These are phyloP conservation scores for Pristionchus entomophagus DNA, from an alignment of 2,888 invertebrate species.

Conservation along the genomic window DNA sequence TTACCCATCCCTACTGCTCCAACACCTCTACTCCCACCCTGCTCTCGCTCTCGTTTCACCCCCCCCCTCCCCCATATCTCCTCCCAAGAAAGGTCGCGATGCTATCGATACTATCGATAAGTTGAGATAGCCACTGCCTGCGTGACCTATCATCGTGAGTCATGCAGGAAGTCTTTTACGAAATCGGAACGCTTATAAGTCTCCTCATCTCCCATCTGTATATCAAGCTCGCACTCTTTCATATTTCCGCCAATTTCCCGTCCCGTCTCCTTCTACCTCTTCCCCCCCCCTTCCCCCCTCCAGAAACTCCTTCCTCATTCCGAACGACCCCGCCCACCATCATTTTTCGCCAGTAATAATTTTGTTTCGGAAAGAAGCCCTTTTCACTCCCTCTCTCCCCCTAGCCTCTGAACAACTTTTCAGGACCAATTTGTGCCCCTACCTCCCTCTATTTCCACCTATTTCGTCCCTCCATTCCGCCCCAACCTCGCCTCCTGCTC, in stretches of 20 bases:
- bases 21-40: neutral
- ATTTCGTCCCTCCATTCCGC: conserved; percentile 2
- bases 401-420: conserved; percentile 3
- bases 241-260: too few species aligned
- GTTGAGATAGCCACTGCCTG: neutral
- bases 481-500: neutral
- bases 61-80: neutral
- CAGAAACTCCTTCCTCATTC: neutral
- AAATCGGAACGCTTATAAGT: too few species aligned
- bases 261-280: too few species aligned
- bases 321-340: neutral
- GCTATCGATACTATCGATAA: neutral
- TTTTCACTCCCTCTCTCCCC: neutral
- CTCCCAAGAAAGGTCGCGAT: neutral
- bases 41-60: neutral
- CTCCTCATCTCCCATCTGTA: too few species aligned
- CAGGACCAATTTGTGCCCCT: neutral
- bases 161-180: too few species aligned
- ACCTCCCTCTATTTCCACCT: conserved; percentile 4
- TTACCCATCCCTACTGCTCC: neutral
- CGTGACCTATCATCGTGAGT: too few species aligned
- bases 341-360: neutral
- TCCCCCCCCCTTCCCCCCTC: too few species aligned
- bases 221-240: too few species aligned
- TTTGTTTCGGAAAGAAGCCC: neutral